These are phyloP conservation scores for Gari tellinella DNA, from an alignment of 2,888 invertebrate genomes.

Conservation along the genomic window DNA sequence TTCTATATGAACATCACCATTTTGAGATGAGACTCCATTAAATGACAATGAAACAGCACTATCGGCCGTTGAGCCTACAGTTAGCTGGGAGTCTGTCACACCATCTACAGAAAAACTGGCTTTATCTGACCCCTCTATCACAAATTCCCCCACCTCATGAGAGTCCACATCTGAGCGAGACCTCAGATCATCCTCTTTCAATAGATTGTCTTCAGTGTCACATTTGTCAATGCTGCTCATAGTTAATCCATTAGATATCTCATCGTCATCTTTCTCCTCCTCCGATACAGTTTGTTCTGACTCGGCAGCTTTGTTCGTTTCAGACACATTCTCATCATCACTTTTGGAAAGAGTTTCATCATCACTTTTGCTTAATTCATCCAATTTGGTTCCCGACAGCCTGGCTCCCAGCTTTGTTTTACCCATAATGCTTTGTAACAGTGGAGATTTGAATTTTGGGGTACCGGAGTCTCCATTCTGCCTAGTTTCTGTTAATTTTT, in stretches of 20 bases:
- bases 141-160: slow-evolving; percentile 39
- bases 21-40: slow-evolving; percentile 60
- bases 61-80: slow-evolving; percentile 40
- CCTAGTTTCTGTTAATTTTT: slow-evolving; percentile 76
- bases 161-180: slow-evolving; percentile 23
- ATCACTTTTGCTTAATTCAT: slow-evolving; percentile 47
- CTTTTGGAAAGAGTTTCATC: slow-evolving; percentile 34
- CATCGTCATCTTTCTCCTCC: not conserved
- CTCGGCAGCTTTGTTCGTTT: slow-evolving; percentile 5
- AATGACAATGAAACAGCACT: slow-evolving; percentile 60
- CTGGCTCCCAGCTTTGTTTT: slow-evolving; percentile 73
- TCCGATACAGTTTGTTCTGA: not conserved
- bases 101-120: slow-evolving; percentile 18
- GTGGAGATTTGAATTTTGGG: slow-evolving; percentile 80
- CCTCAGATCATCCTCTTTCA: slow-evolving; percentile 22
- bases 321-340: slow-evolving; percentile 11
- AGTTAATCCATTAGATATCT: slow-evolving; percentile 28
- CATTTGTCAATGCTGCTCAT: slow-evolving; percentile 27
- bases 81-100: slow-evolving; percentile 41
- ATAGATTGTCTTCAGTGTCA: slow-evolving; percentile 37
- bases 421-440: slow-evolving; percentile 79
- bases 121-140: slow-evolving; percentile 38
- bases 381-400: slow-evolving; percentile 44
- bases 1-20: slow-evolving; percentile 61
- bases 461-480: slow-evolving; percentile 62